Evolutionary conservation across 2,888 invertebrate genomes (phyloP), one percentile per base, ranked within the genome.

Genomic region (Leptarthrus brevirostris): DNA sequence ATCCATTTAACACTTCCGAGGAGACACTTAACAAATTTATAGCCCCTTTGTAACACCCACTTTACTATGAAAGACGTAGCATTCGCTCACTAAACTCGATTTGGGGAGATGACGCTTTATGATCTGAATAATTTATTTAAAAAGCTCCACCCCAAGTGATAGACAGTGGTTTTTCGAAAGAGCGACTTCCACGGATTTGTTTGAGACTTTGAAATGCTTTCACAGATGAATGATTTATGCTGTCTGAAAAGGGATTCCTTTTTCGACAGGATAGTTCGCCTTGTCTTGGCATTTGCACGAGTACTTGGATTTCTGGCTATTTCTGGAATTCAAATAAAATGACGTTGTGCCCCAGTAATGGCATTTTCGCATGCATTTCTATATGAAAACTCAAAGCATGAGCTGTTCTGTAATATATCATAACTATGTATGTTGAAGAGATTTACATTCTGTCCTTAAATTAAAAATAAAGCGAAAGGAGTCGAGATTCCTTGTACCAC

Each of bases 121-220:
- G 73, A 75, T 71, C 74, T 74, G 74, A 75, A 75, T 75, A 75
- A 75, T 75, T 75, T 73, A 75, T 75, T 75, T 75, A 71, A 71
- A 75, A 75, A 75, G 73, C 36, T n/a, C n/a, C 69, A 18, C 70
- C 58, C 12, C 52, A 61, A 70, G 73, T 73, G 64, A 73, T 75
- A 69, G 70, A 73, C 73, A 40, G 36, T 20, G 69, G 69, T 12
- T 69, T 69, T 22, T 5, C 22, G 16, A 3, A 10, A 10, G 26
- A 14, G n/a, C 12, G 66, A 47, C 30, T 66, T 49, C 16, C 30
- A 52, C 52, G 69, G 69, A 69, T 69, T 69, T 69, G 69, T 69
- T 14, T 26, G 54, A n/a, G 54, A 5, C 16, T n/a, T 44, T 16
- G 49, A 16, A 52, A 30, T 52, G 30, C 52, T 69, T 69, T 69